These are phyloP conservation scores for Gallinago paraguaiae DNA, from an alignment of 2,113 vertebrate genomes.

Conservation along the genomic window DNA sequence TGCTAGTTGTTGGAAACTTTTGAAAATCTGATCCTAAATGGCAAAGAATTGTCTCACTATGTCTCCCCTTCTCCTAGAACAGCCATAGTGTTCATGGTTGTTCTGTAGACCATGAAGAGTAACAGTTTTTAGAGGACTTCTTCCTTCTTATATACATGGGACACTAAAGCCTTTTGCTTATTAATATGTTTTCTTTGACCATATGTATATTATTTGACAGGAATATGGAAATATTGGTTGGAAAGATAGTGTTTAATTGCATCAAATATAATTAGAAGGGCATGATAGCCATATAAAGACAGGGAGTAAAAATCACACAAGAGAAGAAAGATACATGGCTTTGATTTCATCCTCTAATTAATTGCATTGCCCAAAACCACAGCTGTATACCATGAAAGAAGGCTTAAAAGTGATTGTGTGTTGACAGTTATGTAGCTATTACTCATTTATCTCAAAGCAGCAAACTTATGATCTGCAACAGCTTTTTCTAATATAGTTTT, in stretches of 20 bases:
- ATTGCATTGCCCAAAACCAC: not conserved
- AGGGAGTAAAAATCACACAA: not conserved
- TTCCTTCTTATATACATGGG: not conserved
- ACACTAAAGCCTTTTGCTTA: not conserved
- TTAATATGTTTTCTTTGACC: not conserved
- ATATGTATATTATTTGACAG: not conserved
- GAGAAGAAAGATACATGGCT: conserved; percentile 34
- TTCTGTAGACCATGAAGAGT: not conserved
- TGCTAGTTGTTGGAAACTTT: not conserved
- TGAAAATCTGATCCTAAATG: not conserved
- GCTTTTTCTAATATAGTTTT: conserved; percentile 25
- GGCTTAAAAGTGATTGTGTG: conserved; percentile 34
- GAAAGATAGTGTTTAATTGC: not conserved
- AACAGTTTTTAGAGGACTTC: not conserved
- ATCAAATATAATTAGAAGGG: not conserved
- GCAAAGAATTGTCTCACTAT: not conserved
- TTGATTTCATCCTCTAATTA: conserved; percentile 53
- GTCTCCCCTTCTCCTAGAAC: not conserved
- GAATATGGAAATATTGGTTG: not conserved
- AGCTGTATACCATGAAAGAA: conserved; percentile 26
- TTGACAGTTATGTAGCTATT: conserved; percentile 52
- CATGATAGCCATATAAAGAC: not conserved
- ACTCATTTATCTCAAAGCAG: conserved; percentile 22
- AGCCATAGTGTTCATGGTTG: not conserved
- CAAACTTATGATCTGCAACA: not conserved